Percentiles rank a stretch among this genome's conserved stretches.
Conservation (phyloP, 2,888 invertebrate species). For the Dicranocentrus wangi region DNA sequence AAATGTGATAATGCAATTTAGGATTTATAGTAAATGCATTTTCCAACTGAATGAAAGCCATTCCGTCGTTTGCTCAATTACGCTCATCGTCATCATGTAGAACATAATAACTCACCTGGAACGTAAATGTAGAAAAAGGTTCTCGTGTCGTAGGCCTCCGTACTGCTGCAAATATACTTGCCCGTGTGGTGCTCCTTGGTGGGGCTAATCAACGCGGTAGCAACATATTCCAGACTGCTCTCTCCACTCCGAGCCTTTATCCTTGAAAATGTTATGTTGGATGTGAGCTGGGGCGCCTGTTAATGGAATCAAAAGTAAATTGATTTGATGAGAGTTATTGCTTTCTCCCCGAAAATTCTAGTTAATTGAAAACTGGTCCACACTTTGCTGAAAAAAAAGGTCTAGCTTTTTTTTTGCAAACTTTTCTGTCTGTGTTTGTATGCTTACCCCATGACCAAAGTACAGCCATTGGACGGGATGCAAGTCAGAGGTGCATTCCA, state of each 20-base stretch:
- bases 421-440: too few relatives aligned
- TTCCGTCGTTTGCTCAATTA: too few relatives aligned
- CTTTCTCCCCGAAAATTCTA: neutral
- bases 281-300: conserved; percentile 64
- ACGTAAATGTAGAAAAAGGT: conserved; percentile 70
- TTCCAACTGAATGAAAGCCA: too few relatives aligned
- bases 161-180: conserved; percentile 68
- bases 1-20: too few relatives aligned
- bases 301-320: neutral
- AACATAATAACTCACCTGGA: conserved; percentile 65
- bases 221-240: conserved; percentile 54
- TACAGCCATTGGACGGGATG: conserved; percentile 72
- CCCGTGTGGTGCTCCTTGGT: conserved; percentile 71
- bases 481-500: conserved; percentile 68
- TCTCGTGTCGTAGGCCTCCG: conserved; percentile 53
- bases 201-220: conserved; percentile 65
- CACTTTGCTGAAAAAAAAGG: neutral
- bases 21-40: neutral
- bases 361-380: neutral
- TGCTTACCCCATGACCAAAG: conserved; percentile 69
- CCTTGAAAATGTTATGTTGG: conserved; percentile 57
- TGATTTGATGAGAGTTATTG: conserved; percentile 5
- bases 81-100: too few relatives aligned
- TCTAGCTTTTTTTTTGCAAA: conserved; percentile 1
- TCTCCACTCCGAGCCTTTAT: conserved; percentile 38